Evolutionary conservation across 1,140 invertebrate genomes (phyloP).

Genomic region (Pristionchus pacificus): DNA sequence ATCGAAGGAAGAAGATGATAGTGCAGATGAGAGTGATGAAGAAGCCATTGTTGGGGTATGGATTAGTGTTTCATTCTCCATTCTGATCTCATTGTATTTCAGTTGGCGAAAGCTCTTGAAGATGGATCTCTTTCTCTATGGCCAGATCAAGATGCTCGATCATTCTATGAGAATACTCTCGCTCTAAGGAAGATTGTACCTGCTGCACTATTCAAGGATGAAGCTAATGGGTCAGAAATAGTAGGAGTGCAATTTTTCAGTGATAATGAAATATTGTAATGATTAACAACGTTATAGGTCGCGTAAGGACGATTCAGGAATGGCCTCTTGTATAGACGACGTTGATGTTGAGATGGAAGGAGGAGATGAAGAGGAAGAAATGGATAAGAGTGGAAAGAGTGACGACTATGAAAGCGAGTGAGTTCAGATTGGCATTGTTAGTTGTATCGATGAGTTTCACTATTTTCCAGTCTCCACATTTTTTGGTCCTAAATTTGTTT

Average conservation of each 20-base stretch:
- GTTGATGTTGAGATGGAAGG: constrained; percentile 22
- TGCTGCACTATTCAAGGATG: constrained; percentile 13
- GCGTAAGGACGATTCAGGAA: neutral
- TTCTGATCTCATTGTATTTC: constrained; percentile 6
- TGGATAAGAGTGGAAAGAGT: neutral
- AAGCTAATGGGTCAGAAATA: neutral
- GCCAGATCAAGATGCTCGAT: constrained; percentile 32
- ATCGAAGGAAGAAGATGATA: constrained; percentile 29
- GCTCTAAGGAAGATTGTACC: constrained; percentile 31
- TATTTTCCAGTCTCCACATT: neutral
- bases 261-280: neutral
- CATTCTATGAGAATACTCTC: constrained; percentile 31
- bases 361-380: constrained; percentile 1
- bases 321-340: constrained; percentile 26
- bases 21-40: constrained; percentile 38
- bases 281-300: neutral
- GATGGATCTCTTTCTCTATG: constrained; percentile 28
- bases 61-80: neutral
- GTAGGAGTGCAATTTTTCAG: neutral
- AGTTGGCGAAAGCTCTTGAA: constrained; percentile 13
- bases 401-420: constrained; percentile 8
- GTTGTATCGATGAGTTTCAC: neutral
- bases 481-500: neutral
- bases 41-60: constrained; percentile 19
- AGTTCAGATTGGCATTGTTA: neutral